phyloP scores from a whole-genome alignment of 2,888 invertebrate genomes.

The Psylliodes chrysocephalus region DNA sequence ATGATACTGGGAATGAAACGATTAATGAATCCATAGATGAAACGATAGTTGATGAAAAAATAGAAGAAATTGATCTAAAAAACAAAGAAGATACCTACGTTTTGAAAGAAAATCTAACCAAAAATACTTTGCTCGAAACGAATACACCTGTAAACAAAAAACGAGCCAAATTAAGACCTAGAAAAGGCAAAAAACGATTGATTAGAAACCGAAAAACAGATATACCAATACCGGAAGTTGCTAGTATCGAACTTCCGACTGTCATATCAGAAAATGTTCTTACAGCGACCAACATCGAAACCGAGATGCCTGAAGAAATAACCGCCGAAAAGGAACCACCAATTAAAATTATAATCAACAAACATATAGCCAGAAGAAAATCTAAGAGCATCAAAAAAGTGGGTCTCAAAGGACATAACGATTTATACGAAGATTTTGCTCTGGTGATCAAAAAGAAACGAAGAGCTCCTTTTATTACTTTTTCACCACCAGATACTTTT shows the following conservation, averaged over 20 bases:
- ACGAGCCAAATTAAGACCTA: constrained; percentile 14
- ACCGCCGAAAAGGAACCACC: constrained; percentile 34
- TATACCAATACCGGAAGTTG: background rate
- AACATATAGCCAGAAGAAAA: constrained; percentile 48
- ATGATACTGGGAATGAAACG: background rate
- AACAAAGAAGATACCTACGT: constrained; percentile 13
- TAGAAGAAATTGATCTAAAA: background rate
- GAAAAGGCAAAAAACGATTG: constrained; percentile 12
- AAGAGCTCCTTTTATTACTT: constrained; percentile 42
- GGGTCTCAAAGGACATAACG: constrained; percentile 45
- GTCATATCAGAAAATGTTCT: constrained; percentile 5
- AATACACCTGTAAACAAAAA: constrained; percentile 13
- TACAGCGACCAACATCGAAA: background rate
- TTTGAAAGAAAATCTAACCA: constrained; percentile 25
- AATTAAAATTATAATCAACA: constrained; percentile 42
- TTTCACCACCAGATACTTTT: constrained; percentile 36
- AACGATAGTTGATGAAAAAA: background rate
- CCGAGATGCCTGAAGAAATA: background rate
- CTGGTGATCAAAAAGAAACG: constrained; percentile 52
- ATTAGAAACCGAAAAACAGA: constrained; percentile 10
- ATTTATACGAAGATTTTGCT: constrained; percentile 51
- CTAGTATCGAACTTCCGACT: background rate
- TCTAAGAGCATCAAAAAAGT: constrained; percentile 50
- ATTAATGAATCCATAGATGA: background rate
- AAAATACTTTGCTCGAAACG: constrained; percentile 3